These are phyloP conservation scores for Sternotherus odoratus DNA, from an alignment of 2,797 vertebrate species.

Conservation along the genomic window DNA sequence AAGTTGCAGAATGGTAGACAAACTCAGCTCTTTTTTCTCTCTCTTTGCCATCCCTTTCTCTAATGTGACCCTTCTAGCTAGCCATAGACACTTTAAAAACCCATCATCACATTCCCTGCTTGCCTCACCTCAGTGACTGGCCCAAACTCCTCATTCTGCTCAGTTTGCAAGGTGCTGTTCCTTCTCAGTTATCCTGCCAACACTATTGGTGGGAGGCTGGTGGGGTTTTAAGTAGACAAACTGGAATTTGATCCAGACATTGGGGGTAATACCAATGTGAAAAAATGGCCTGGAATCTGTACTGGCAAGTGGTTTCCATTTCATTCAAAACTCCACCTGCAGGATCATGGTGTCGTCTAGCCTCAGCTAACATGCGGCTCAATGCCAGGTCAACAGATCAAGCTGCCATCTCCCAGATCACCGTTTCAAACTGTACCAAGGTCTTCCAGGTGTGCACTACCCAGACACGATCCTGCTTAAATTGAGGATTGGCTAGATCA, in stretches of 20 bases:
- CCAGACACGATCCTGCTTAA: fast-evolving
- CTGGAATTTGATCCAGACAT: not conserved
- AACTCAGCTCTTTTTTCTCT: not conserved
- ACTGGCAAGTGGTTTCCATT: not conserved
- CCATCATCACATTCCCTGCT: not conserved
- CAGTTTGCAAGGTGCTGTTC: not conserved
- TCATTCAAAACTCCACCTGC: not conserved
- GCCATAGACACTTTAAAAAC: not conserved
- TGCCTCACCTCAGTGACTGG: not conserved
- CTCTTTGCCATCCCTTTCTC: not conserved
- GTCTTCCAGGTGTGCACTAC: not conserved
- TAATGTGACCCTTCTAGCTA: not conserved
- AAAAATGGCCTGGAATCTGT: not conserved
- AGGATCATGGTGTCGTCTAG: not conserved
- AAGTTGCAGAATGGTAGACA: not conserved
- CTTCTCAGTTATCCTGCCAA: not conserved
- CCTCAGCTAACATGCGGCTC: not conserved
- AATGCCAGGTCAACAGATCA: not conserved
- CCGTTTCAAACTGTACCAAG: not conserved
- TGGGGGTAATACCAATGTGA: not conserved
- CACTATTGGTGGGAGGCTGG: not conserved
- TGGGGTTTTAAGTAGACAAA: not conserved
- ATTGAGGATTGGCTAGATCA: not conserved
- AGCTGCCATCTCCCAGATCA: not conserved
- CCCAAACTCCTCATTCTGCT: not conserved